Conservation (phyloP, 2,113 vertebrate genomes). For the Aldabrachelys gigantea region DNA sequence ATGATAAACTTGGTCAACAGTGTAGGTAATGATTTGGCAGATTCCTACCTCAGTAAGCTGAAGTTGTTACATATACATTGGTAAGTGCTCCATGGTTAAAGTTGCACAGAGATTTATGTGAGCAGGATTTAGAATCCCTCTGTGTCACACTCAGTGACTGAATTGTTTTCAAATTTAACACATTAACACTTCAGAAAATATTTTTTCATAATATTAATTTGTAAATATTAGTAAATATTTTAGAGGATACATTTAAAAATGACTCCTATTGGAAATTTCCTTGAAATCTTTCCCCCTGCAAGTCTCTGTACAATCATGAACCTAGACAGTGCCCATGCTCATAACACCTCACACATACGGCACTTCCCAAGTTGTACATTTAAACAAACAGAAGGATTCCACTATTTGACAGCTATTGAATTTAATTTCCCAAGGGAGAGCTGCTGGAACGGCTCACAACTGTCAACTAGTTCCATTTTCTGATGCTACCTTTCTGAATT, state of each 20-base stretch:
- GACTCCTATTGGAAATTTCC: neutral
- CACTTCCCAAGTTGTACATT: neutral
- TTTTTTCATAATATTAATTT: neutral
- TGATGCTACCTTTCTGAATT: neutral
- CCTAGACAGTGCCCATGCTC: neutral
- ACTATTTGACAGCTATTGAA: neutral
- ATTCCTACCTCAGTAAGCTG: neutral
- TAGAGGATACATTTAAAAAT: conserved; percentile 1
- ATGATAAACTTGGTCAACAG: neutral
- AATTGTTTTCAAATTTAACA: conserved; percentile 35
- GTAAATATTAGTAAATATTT: conserved; percentile 9
- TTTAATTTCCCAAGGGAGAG: neutral
- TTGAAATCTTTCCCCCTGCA: neutral
- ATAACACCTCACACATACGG: neutral
- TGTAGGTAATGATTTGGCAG: neutral
- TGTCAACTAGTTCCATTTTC: neutral
- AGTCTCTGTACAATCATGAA: neutral
- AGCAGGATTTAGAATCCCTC: neutral
- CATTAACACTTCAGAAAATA: neutral
- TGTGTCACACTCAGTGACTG: neutral
- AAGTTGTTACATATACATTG: neutral
- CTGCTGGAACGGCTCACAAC: neutral
- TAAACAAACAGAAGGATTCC: neutral
- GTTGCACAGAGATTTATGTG: neutral
- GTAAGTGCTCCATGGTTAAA: neutral